Conservation (phyloP, 2,113 vertebrate species). For the Dunckerocampus dactyliophorus region DNA sequence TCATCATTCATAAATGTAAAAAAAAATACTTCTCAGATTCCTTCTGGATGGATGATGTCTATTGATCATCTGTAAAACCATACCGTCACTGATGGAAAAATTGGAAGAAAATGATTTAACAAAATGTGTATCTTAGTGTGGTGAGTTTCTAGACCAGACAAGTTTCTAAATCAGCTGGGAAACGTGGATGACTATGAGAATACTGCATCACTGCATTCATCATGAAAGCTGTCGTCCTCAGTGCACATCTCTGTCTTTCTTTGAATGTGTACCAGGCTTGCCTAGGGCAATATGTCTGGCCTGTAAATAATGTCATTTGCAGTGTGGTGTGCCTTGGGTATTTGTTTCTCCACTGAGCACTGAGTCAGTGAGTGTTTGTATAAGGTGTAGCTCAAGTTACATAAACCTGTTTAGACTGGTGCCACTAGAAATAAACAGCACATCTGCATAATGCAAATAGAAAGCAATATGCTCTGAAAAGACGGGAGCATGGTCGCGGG, state of each 20-base stretch:
- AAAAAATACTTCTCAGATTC: no score
- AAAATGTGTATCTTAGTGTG: no score
- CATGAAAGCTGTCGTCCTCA: slow-evolving; percentile 1
- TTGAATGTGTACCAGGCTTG: not conserved
- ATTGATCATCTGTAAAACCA: no score
- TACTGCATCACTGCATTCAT: slow-evolving; percentile 5
- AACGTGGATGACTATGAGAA: not conserved
- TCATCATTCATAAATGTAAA: no score
- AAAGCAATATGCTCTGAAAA: not conserved
- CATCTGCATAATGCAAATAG: not conserved
- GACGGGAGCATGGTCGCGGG: not conserved
- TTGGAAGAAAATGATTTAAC: no score
- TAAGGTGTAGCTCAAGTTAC: not conserved
- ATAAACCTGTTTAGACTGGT: not conserved
- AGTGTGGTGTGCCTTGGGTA: slow-evolving; percentile 45
- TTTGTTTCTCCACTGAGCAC: slow-evolving; percentile 23
- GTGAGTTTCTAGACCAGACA: no score
- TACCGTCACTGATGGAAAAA: no score
- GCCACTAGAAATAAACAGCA: no score
- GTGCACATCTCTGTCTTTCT: slow-evolving; percentile 1
- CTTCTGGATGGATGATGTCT: not conserved
- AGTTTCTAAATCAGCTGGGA: not conserved
- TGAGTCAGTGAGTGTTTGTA: not conserved
- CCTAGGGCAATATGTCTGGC: slow-evolving; percentile 30
- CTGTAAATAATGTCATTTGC: slow-evolving; percentile 55